Conservation (phyloP, 2,797 vertebrate genomes). For the Glossophaga mutica region DNA sequence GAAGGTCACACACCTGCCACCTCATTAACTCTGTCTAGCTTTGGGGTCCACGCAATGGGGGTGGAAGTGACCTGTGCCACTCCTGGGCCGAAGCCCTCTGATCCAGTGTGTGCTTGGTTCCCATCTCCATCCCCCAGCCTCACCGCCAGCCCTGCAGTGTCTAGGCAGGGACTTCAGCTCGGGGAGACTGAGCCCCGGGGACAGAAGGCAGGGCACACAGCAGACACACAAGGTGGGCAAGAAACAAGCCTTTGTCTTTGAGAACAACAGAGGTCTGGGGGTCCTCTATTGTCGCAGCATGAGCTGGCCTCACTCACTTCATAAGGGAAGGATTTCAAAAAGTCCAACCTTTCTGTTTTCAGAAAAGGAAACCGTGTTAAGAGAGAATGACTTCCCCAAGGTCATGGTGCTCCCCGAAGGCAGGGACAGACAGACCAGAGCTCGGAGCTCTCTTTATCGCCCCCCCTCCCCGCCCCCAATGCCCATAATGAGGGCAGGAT, state of each 20-base stretch:
- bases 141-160: background rate
- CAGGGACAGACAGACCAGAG: background rate
- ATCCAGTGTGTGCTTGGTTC: rapidly evolving
- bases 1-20: rapidly evolving
- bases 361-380: background rate
- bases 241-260: background rate
- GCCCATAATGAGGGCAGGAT: rapidly evolving
- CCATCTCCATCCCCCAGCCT: background rate
- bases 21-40: background rate
- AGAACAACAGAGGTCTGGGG: background rate
- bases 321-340: background rate
- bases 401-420: background rate
- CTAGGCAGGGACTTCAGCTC: background rate
- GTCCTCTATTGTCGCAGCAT: rapidly evolving
- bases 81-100: background rate
- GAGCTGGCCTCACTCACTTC: background rate
- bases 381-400: background rate
- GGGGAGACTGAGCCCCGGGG: background rate
- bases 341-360: background rate
- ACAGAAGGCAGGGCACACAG: background rate
- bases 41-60: background rate
- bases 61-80: rapidly evolving
- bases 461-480: too few species aligned
- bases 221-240: rapidly evolving
- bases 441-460: background rate